Conservation (phyloP, 2,888 invertebrate genomes). For the Apamea monoglypha region DNA sequence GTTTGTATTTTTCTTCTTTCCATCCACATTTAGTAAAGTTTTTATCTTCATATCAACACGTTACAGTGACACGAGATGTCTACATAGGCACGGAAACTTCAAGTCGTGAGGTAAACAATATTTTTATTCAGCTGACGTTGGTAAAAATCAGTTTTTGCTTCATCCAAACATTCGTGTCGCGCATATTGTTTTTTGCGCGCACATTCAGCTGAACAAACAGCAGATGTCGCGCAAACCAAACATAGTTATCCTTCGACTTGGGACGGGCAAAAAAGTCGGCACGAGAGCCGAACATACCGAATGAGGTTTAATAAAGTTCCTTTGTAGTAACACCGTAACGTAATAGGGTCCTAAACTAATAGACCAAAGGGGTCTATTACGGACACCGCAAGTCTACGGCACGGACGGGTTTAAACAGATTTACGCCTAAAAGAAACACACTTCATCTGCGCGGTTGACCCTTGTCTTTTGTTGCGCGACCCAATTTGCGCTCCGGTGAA, state of each 20-base stretch:
- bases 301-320: slow-evolving; percentile 82
- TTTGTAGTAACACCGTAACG: slow-evolving; percentile 82
- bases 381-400: slow-evolving; percentile 75
- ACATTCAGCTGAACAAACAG: slow-evolving; percentile 83
- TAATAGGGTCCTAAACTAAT: slow-evolving; percentile 89
- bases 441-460: slow-evolving; percentile 76
- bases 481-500: slow-evolving; percentile 76
- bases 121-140: slow-evolving; percentile 74
- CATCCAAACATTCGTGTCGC: slow-evolving; percentile 71
- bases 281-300: slow-evolving; percentile 71
- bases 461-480: slow-evolving; percentile 79
- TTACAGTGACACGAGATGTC: slow-evolving; percentile 45
- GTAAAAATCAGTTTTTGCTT: slow-evolving; percentile 81
- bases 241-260: slow-evolving; percentile 81
- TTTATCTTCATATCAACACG: slow-evolving; percentile 63
- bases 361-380: slow-evolving; percentile 78
- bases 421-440: slow-evolving; percentile 81
- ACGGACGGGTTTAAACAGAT: slow-evolving; percentile 83
- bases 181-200: slow-evolving; percentile 81
- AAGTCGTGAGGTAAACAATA: slow-evolving; percentile 62
- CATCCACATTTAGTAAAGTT: slow-evolving; percentile 54
- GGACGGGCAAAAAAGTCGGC: slow-evolving; percentile 76
- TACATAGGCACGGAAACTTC: slow-evolving; percentile 55
- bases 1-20: slow-evolving; percentile 37
- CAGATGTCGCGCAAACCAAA: slow-evolving; percentile 80